phyloP scores from a whole-genome alignment of 2,888 invertebrate species.

The Apoda limacodes region DNA sequence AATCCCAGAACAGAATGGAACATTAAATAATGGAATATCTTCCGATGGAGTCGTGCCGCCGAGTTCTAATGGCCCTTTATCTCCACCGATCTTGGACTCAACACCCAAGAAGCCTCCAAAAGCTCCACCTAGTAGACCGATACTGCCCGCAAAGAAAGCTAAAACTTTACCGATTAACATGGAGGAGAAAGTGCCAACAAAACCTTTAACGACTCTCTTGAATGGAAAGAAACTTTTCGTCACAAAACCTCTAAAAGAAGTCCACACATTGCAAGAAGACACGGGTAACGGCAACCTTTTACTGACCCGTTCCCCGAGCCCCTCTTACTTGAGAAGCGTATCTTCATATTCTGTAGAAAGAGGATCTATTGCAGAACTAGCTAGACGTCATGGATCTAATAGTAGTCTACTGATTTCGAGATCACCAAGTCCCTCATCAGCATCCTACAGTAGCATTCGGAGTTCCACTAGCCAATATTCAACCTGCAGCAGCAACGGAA shows the following conservation, averaged over 20 bases:
- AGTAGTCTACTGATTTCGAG: constrained; percentile 50
- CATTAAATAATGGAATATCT: constrained; percentile 20
- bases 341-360: constrained; percentile 55
- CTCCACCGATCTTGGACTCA: constrained; percentile 49
- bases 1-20: constrained; percentile 40
- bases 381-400: constrained; percentile 46
- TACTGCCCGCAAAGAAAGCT: constrained; percentile 56
- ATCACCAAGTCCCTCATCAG: constrained; percentile 69
- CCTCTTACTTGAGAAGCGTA: constrained; percentile 46
- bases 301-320: constrained; percentile 46
- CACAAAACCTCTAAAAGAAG: constrained; percentile 54
- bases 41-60: constrained; percentile 30
- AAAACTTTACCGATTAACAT: constrained; percentile 59
- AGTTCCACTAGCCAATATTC: constrained; percentile 58
- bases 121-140: constrained; percentile 42
- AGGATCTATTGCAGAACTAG: constrained; percentile 61
- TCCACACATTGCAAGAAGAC: constrained; percentile 43
- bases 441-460: constrained; percentile 40
- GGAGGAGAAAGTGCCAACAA: constrained; percentile 48
- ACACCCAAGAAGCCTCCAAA: constrained; percentile 59
- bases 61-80: constrained; percentile 45
- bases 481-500: constrained; percentile 58
- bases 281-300: constrained; percentile 38
- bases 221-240: constrained; percentile 52
- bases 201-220: constrained; percentile 32